phyloP scores from a whole-genome alignment of 92 coral and sea anemone species.

The Zoanthus sociatus region DNA sequence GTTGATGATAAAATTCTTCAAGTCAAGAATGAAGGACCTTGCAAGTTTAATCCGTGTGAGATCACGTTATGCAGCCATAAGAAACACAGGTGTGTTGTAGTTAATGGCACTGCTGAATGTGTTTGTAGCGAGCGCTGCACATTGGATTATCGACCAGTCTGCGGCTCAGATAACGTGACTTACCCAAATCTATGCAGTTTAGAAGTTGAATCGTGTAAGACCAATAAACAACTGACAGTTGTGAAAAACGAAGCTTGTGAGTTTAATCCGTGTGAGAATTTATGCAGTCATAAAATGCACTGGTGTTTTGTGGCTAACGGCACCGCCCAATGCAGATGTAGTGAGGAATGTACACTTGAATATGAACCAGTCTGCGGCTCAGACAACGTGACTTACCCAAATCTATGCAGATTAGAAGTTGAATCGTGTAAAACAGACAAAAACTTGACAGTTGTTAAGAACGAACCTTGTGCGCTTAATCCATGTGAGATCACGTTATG shows the following conservation, averaged over 20 bases:
- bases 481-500: slow-evolving; percentile 42
- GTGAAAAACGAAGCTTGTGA: slow-evolving; percentile 35
- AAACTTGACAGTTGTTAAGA: slow-evolving; percentile 48
- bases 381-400: no score
- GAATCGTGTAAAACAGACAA: slow-evolving; percentile 71
- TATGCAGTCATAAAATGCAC: slow-evolving; percentile 66
- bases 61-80: slow-evolving; percentile 67
- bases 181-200: slow-evolving; percentile 73
- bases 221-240: slow-evolving; percentile 60
- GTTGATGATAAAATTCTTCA: not conserved
- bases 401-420: no score
- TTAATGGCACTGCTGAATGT: slow-evolving; percentile 81
- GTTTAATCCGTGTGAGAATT: slow-evolving; percentile 63
- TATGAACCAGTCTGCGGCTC: slow-evolving; percentile 66
- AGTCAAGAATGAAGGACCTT: slow-evolving; percentile 13
- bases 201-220: slow-evolving; percentile 78
- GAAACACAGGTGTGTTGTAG: slow-evolving; percentile 66
- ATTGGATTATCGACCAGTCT: slow-evolving; percentile 64
- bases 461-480: slow-evolving; percentile 47
- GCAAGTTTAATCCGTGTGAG: slow-evolving; percentile 69
- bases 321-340: slow-evolving; percentile 72
- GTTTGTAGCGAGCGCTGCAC: slow-evolving; percentile 73
- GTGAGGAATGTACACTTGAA: slow-evolving; percentile 54
- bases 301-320: slow-evolving; percentile 75
- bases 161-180: slow-evolving; percentile 81